phyloP scores from a whole-genome alignment of 2,888 invertebrate species.

The Tortricodes alternella region DNA sequence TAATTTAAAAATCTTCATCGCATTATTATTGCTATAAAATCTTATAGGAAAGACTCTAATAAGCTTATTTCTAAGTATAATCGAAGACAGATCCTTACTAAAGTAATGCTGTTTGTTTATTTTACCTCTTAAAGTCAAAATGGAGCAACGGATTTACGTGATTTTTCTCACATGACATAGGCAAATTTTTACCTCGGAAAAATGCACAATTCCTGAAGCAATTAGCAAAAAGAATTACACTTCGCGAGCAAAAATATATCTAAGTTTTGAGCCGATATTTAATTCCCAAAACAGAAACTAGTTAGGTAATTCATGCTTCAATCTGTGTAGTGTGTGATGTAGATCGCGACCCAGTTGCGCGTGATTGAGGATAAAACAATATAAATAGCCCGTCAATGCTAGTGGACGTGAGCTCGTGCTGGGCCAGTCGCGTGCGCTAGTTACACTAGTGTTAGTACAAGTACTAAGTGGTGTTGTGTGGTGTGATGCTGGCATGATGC shows the following conservation, averaged over 20 bases:
- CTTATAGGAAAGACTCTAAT: slow-evolving; percentile 2
- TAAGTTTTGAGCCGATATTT: background rate
- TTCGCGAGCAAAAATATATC: too few relatives aligned
- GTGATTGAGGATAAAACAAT: slow-evolving; percentile 82
- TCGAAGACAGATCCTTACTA: background rate
- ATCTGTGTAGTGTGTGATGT: slow-evolving; percentile 67
- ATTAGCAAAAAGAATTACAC: too few relatives aligned
- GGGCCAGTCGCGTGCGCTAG: slow-evolving; percentile 46
- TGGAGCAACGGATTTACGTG: too few relatives aligned
- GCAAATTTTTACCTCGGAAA: too few relatives aligned
- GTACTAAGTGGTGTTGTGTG: slow-evolving; percentile 32
- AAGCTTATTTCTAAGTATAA: background rate
- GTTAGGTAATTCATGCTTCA: slow-evolving; percentile 52
- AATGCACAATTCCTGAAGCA: too few relatives aligned
- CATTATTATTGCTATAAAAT: background rate
- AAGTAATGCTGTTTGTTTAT: too few relatives aligned
- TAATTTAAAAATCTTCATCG: background rate
- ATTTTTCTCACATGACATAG: too few relatives aligned
- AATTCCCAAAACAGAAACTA: slow-evolving; percentile 1
- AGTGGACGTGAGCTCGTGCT: slow-evolving; percentile 55
- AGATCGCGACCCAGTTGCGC: slow-evolving; percentile 78
- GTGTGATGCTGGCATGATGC: slow-evolving; percentile 74
- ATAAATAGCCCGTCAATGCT: slow-evolving; percentile 79
- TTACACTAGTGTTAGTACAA: slow-evolving; percentile 41
- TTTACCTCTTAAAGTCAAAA: too few relatives aligned